Conservation (phyloP, 1,140 invertebrate genomes). For the Pemphigus obesinymphae region DNA sequence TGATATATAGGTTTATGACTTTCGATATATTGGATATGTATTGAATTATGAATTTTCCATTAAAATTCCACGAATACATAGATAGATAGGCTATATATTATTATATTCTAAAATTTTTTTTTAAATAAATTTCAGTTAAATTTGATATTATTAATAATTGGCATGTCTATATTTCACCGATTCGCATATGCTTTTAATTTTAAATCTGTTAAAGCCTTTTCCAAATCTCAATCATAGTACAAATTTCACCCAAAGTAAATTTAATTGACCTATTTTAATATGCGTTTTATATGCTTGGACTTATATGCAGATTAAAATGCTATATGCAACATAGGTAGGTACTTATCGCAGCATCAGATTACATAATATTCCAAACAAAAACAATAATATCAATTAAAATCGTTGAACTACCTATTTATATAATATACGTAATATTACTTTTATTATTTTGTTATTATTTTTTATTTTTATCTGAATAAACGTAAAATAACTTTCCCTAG, state of each 20-base stretch:
- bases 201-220: neutral
- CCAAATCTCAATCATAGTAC: neutral
- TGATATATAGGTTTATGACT: neutral
- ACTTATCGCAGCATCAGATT: neutral
- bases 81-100: neutral
- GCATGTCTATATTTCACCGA: neutral
- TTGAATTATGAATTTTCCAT: neutral
- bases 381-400: neutral
- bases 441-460: neutral
- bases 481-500: neutral
- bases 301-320: neutral
- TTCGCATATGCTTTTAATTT: conserved; percentile 1
- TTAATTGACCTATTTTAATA: neutral
- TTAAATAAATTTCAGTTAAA: neutral
- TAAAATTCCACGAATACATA: neutral
- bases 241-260: neutral
- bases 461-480: neutral
- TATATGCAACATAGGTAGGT: neutral
- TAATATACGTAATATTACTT: neutral
- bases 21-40: neutral
- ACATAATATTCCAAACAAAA: neutral
- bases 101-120: neutral
- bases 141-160: neutral
- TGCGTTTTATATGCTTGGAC: neutral
- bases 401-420: neutral